Evolutionary conservation across 2,888 invertebrate genomes (phyloP).

Genomic region (Microctonus aethiopoides): DNA sequence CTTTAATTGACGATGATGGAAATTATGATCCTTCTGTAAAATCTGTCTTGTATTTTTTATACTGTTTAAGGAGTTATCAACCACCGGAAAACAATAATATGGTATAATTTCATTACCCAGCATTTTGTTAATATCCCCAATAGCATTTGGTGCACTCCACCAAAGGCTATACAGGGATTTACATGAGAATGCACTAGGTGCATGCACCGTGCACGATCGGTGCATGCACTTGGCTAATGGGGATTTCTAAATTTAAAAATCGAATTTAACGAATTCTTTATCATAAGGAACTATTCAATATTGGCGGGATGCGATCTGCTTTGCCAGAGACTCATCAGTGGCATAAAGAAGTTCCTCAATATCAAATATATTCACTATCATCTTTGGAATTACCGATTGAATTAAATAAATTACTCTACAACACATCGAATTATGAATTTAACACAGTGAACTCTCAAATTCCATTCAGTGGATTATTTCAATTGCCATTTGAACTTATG

Average conservation of each 20-base stretch:
- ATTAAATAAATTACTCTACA: conserved; percentile 52
- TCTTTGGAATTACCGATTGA: conserved; percentile 53
- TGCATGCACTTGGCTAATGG: no score
- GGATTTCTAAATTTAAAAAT: no score
- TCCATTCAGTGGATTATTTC: no score
- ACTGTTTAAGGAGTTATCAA: conserved; percentile 51
- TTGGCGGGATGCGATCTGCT: conserved; percentile 51
- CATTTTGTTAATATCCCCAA: no score
- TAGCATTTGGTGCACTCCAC: no score
- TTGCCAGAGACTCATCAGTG: conserved; percentile 48
- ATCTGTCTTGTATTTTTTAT: conserved; percentile 52
- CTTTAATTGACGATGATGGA: conserved; percentile 37
- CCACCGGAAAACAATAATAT: conserved; percentile 39
- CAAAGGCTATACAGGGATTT: no score
- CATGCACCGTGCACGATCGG: no score
- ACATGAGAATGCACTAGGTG: no score
- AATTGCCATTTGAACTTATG: no score
- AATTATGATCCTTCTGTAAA: conserved; percentile 41
- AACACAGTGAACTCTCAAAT: neutral
- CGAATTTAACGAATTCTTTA: conserved; percentile 16
- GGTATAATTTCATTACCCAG: conserved; percentile 42
- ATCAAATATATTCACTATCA: conserved; percentile 59
- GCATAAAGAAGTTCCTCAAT: conserved; percentile 46
- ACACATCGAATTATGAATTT: neutral
- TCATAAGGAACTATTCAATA: conserved; percentile 56